These are phyloP conservation scores for Psephotus haematonotus DNA, from an alignment of 2,113 vertebrate species.

Conservation along the genomic window DNA sequence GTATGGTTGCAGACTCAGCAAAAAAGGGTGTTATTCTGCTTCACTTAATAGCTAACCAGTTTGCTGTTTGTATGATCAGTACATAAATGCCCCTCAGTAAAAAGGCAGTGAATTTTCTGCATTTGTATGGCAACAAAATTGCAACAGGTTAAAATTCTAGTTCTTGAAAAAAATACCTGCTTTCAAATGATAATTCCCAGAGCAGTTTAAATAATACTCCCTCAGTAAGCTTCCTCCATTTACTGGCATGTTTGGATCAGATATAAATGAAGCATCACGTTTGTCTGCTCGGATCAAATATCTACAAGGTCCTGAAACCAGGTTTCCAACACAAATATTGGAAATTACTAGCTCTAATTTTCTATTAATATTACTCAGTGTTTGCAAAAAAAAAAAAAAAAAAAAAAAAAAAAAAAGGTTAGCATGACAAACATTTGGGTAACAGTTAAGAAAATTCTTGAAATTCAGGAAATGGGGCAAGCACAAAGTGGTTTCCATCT, in stretches of 20 bases:
- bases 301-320: neutral
- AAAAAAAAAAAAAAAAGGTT: neutral
- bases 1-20: neutral
- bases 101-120: neutral
- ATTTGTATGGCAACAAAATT: neutral
- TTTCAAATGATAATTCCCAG: neutral
- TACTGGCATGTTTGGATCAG: neutral
- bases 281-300: neutral
- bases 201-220: neutral
- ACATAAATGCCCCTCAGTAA: neutral
- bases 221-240: neutral
- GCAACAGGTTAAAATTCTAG: neutral
- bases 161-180: neutral
- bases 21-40: neutral
- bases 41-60: neutral
- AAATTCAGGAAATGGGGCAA: neutral
- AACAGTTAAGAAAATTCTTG: neutral
- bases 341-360: neutral
- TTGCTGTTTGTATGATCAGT: neutral
- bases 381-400: neutral
- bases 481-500: neutral
- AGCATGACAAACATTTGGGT: neutral
- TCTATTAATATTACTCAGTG: neutral
- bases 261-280: neutral
- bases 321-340: neutral